Base-by-base conservation (phyloP, 2,797 vertebrate genomes). In the Falco berigora region DNA sequence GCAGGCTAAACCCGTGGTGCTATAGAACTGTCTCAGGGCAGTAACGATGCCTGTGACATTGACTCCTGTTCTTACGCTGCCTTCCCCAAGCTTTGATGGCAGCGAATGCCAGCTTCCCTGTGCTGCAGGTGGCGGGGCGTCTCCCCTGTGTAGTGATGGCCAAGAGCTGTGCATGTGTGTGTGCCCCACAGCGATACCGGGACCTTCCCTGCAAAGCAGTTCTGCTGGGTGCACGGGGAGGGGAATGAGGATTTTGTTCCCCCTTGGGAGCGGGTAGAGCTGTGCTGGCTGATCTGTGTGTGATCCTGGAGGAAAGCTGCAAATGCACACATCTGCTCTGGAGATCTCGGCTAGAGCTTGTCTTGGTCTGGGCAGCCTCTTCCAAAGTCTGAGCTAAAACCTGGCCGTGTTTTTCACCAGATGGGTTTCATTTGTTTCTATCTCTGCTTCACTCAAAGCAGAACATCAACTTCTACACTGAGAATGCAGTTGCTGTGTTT, bases 161-260 rank as follows among this genome's bases (percentile, higher is more conserved):
- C 2, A 6, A 15, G 86, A n/a, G 64, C 86, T 58, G 67, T 5
- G 9, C 10, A 0, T 2, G 14, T 0, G 1, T 3, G 1, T 4
- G 30, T 13, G 5, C 22, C 55, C 89, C 55, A n/a, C 8, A 20
- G 77, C n/a, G 66, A 19, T 11, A 6, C 24, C 36, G 1, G 0
- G 12, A 27, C 2, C 50, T 11, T 3, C n/a, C 38, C 27, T 18
- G 80, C 47, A 40, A 82, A 74, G 46, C 14, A 14, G 62, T n/a
- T 59, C n/a, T 8, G 40, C 50, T 25, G 8, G 12, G 0, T 0
- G 6, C 13, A 4, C 1, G 4, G 52, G 7, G 42, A 24, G 61
- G 3, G 10, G 36, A 32, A 47, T 12, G 40, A 61, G 78, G 62
- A 20, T 52, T 78, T 22, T 1, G 0, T 38, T 76, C 71, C 52